Conservation (phyloP, 2,888 invertebrate species). For the Tinea trinotella region DNA sequence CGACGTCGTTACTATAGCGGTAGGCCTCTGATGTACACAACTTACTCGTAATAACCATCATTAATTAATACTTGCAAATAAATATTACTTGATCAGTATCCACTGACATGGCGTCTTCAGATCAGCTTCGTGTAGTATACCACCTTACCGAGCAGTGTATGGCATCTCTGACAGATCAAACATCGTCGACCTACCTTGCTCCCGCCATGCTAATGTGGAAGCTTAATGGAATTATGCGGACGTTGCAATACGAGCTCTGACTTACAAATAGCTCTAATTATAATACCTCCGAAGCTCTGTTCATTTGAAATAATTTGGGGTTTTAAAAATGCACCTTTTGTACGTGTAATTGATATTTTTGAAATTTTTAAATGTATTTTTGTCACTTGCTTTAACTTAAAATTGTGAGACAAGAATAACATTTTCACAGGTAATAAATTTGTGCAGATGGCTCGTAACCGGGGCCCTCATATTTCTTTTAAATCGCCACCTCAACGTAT, state of each 20-base stretch:
- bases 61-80: not conserved
- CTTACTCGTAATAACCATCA: not conserved
- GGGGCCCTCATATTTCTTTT: constrained; percentile 22
- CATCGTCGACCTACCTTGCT: constrained; percentile 40
- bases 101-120: not conserved
- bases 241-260: constrained; percentile 32
- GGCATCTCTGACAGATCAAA: constrained; percentile 43
- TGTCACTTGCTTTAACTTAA: not conserved
- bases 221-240: constrained; percentile 57
- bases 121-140: not conserved
- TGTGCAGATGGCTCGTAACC: constrained; percentile 20
- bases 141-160: constrained; percentile 24
- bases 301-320: constrained; percentile 27
- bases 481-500: constrained; percentile 22
- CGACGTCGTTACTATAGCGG: constrained; percentile 49
- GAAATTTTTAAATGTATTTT: not conserved
- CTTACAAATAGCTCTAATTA: constrained; percentile 38
- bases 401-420: constrained; percentile 7
- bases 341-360: not conserved
- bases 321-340: constrained; percentile 1
- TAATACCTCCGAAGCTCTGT: constrained; percentile 36
- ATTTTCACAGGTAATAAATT: constrained; percentile 16
- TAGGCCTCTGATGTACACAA: constrained; percentile 22
- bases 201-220: constrained; percentile 51
- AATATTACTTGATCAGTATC: not conserved